phyloP scores from a whole-genome alignment of 2,888 invertebrate genomes.

The Dryomyza anilis region DNA sequence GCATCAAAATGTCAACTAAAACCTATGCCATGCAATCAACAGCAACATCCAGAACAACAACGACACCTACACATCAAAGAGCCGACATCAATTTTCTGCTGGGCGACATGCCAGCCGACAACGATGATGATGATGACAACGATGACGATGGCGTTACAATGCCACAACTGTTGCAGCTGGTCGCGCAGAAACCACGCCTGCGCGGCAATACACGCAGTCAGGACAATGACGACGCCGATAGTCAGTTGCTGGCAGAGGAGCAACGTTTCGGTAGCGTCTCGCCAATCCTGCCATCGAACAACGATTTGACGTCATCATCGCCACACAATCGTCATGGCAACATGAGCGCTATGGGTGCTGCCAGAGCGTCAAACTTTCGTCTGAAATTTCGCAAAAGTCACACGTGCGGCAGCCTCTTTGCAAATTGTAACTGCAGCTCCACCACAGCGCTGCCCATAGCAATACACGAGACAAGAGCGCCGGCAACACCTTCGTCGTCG shows the following conservation, averaged over 20 bases:
- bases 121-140: background rate
- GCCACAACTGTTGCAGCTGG: background rate
- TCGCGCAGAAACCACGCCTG: conserved; percentile 2
- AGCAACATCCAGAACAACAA: background rate
- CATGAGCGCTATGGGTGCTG: conserved; percentile 37
- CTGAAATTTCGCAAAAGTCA: conserved; percentile 51
- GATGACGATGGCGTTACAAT: background rate
- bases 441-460: conserved; percentile 26
- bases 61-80: background rate
- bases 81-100: conserved; percentile 1
- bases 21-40: background rate
- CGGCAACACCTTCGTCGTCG: conserved; percentile 25
- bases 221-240: conserved; percentile 30
- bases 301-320: too few species aligned
- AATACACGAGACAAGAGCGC: conserved; percentile 23
- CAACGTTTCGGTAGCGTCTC: conserved; percentile 39
- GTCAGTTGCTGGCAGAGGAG: conserved; percentile 27
- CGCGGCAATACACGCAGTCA: conserved; percentile 35
- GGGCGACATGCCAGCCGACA: background rate
- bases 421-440: conserved; percentile 49
- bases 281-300: conserved; percentile 27
- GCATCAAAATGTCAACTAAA: background rate
- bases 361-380: conserved; percentile 41
- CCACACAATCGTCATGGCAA: conserved; percentile 9
- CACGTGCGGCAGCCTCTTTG: conserved; percentile 55